These are phyloP conservation scores for Mythimna loreyi DNA, from an alignment of 2,888 invertebrate genomes.

Conservation along the genomic window DNA sequence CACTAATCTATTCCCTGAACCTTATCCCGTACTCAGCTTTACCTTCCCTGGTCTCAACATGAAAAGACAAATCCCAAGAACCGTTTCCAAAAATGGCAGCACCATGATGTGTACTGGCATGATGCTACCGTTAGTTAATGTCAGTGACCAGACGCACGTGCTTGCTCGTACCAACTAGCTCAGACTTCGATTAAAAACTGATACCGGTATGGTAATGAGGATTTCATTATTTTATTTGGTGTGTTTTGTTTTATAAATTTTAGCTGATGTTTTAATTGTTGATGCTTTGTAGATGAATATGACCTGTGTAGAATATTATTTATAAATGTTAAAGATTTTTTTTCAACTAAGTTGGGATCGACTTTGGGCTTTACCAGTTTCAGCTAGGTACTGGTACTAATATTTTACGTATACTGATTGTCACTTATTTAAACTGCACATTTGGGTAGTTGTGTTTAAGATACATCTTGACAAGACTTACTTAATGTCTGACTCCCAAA, in stretches of 20 bases:
- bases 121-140: slow-evolving; percentile 80
- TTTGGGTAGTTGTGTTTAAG: too few species aligned
- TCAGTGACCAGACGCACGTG: slow-evolving; percentile 83
- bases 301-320: neutral
- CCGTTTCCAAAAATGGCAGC: slow-evolving; percentile 65
- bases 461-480: too few species aligned
- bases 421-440: too few species aligned
- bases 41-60: neutral
- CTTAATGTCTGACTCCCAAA: too few species aligned
- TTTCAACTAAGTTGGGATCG: neutral
- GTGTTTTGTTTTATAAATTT: slow-evolving; percentile 21
- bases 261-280: neutral
- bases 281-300: neutral
- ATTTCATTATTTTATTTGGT: slow-evolving; percentile 56
- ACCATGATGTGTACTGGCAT: slow-evolving; percentile 62
- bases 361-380: too few species aligned
- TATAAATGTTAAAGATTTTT: neutral
- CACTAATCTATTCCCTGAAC: neutral
- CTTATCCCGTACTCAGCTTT: neutral
- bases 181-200: slow-evolving; percentile 59
- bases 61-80: slow-evolving; percentile 39
- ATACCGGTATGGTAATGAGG: slow-evolving; percentile 63
- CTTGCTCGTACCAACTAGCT: slow-evolving; percentile 59
- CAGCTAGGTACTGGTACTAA: too few species aligned
- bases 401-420: too few species aligned